A percentile compares a stretch with the other conserved stretches of the same genome.
These are phyloP conservation scores for Cydia strobilella DNA, from an alignment of 1,140 invertebrate genomes.

Conservation along the genomic window DNA sequence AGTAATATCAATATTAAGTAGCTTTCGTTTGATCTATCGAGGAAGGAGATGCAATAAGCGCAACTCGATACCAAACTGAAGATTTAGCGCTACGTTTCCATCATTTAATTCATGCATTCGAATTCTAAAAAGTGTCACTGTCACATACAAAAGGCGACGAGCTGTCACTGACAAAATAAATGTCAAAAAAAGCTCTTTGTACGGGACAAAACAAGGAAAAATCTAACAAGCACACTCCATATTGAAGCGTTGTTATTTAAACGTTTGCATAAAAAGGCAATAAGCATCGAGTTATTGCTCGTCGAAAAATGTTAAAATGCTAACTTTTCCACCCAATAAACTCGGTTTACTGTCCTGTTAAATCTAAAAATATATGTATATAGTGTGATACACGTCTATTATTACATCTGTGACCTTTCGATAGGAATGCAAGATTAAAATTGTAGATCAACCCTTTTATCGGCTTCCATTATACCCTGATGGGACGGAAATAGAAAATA, in stretches of 20 bases:
- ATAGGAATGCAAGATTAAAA: not conserved
- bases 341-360: not conserved
- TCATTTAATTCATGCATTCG: too few relatives aligned
- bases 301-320: not conserved
- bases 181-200: too few relatives aligned
- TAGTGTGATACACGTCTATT: not conserved
- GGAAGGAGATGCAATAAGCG: too few relatives aligned
- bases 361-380: not conserved
- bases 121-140: too few relatives aligned
- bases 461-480: conserved; percentile 11
- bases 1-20: too few relatives aligned
- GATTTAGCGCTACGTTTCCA: too few relatives aligned
- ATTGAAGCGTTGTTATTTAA: not conserved
- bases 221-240: not conserved
- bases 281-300: not conserved
- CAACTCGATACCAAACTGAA: too few relatives aligned
- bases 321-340: not conserved
- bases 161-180: too few relatives aligned
- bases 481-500: not conserved
- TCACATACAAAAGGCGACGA: too few relatives aligned
- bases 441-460: conserved; percentile 1
- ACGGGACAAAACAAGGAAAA: too few relatives aligned
- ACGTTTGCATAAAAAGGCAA: not conserved
- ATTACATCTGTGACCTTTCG: not conserved
- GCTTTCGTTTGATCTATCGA: too few relatives aligned